Evolutionary conservation across 1,140 invertebrate genomes (phyloP).

Genomic region (Ceratosolen solmsi): DNA sequence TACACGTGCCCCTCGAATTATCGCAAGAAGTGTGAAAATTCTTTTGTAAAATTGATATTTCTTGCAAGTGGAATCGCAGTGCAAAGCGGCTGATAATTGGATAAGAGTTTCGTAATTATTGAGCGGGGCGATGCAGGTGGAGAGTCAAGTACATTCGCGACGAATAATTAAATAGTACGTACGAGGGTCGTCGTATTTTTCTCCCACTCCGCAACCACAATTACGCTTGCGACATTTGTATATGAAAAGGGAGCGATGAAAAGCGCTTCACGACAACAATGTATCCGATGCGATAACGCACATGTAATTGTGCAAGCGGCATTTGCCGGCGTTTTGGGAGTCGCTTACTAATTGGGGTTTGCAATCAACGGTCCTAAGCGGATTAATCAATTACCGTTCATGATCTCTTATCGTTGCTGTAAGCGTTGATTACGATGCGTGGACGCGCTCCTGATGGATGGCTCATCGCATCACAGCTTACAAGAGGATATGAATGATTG

Average conservation of each 20-base stretch:
- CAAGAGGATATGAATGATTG: not conserved
- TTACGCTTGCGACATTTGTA: conserved; percentile 6
- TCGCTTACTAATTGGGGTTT: not conserved
- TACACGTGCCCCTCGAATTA: too few species aligned
- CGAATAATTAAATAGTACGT: not conserved
- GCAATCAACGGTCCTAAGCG: not conserved
- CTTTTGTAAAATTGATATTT: too few species aligned
- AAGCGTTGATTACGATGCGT: conserved; percentile 12
- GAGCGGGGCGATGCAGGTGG: conserved; percentile 4
- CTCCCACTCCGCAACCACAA: too few species aligned
- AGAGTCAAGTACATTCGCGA: too few species aligned
- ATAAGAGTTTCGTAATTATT: not conserved
- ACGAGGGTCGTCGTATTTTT: too few species aligned
- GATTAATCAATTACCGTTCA: conserved; percentile 18
- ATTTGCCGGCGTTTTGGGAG: not conserved
- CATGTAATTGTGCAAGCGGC: not conserved
- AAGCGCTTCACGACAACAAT: not conserved
- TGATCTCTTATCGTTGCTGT: not conserved
- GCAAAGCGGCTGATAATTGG: not conserved
- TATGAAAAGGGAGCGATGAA: not conserved
- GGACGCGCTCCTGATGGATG: not conserved
- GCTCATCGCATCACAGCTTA: not conserved
- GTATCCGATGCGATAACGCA: not conserved
- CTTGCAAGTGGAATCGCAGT: too few species aligned
- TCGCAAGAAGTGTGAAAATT: too few species aligned